phyloP scores from a whole-genome alignment of 2,888 invertebrate species.

The Eurois occulta region DNA sequence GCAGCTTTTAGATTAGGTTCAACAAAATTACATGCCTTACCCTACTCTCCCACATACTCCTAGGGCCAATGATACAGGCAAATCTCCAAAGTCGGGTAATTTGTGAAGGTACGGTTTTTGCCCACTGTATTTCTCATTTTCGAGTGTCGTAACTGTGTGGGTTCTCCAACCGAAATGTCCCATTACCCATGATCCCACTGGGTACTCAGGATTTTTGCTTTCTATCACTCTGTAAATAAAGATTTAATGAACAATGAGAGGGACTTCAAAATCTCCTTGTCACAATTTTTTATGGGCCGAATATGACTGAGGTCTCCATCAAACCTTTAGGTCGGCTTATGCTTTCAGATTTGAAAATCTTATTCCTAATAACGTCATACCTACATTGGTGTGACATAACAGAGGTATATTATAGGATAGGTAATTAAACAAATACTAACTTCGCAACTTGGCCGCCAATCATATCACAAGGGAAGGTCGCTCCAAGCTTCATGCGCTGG shows the following conservation, averaged over 20 bases:
- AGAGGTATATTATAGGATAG: not conserved
- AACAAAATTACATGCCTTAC: constrained; percentile 77
- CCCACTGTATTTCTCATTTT: constrained; percentile 70
- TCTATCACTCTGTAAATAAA: constrained; percentile 90
- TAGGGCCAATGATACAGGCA: constrained; percentile 90
- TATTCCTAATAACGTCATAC: not conserved
- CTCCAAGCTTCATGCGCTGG: constrained; percentile 83
- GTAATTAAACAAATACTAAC: constrained; percentile 77
- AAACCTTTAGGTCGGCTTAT: not conserved
- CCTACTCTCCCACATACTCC: constrained; percentile 93
- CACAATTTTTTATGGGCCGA: not conserved
- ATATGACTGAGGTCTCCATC: not conserved
- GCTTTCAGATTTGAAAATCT: not conserved
- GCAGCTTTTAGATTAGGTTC: not conserved
- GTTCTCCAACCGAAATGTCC: constrained; percentile 93
- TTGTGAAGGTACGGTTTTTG: constrained; percentile 79
- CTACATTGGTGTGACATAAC: not conserved
- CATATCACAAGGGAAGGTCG: constrained; percentile 89
- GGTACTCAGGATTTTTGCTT: constrained; percentile 91
- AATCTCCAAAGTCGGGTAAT: constrained; percentile 90
- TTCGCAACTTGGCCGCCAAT: constrained; percentile 93
- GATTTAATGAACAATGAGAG: not conserved
- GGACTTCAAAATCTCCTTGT: not conserved
- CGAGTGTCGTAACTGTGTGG: constrained; percentile 88
- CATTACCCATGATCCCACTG: constrained; percentile 91